Percentiles rank a stretch among this genome's conserved stretches.
Evolutionary conservation across 2,797 vertebrate genomes (phyloP).

Genomic region (Takifugu ocellatus): DNA sequence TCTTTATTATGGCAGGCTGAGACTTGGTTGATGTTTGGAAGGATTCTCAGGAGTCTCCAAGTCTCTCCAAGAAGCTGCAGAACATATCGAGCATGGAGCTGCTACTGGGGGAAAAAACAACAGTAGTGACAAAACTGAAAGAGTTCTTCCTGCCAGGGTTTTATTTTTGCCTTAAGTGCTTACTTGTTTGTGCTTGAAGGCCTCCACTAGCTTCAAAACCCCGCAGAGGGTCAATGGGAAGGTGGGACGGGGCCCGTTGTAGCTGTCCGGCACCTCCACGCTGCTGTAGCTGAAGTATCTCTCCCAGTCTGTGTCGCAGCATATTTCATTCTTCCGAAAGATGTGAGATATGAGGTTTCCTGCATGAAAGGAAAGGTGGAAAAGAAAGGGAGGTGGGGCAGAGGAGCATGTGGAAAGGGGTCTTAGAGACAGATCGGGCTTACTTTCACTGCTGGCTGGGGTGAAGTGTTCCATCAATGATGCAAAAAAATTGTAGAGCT

Average conservation of each 20-base stretch:
- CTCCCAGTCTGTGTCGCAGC: constrained; percentile 77
- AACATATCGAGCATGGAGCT: constrained; percentile 91
- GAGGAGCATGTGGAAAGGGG: background rate
- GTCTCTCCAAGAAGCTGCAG: constrained; percentile 88
- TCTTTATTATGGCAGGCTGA: constrained; percentile 83
- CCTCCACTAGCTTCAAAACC: constrained; percentile 85
- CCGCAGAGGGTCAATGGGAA: constrained; percentile 85
- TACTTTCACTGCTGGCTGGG: constrained; percentile 83
- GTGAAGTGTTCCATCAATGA: constrained; percentile 90
- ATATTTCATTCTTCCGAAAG: constrained; percentile 76
- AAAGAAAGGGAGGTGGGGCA: background rate
- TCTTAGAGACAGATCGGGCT: constrained; percentile 48
- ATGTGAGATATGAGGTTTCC: constrained; percentile 87
- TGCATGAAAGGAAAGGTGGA: constrained; percentile 49
- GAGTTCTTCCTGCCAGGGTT: background rate
- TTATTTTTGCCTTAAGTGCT: background rate
- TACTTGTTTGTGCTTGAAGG: constrained; percentile 91
- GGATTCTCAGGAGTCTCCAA: constrained; percentile 80
- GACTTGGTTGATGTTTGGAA: constrained; percentile 88
- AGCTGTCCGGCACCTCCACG: constrained; percentile 79
- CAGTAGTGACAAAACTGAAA: constrained; percentile 18
- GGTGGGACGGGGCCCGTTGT: constrained; percentile 81
- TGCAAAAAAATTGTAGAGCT: constrained; percentile 92
- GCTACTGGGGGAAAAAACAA: constrained; percentile 79
- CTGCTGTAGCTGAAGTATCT: constrained; percentile 78